Percentiles rank a stretch among this genome's conserved stretches.
Conservation (phyloP, 2,113 vertebrate species). For the Calidris pygmaea region DNA sequence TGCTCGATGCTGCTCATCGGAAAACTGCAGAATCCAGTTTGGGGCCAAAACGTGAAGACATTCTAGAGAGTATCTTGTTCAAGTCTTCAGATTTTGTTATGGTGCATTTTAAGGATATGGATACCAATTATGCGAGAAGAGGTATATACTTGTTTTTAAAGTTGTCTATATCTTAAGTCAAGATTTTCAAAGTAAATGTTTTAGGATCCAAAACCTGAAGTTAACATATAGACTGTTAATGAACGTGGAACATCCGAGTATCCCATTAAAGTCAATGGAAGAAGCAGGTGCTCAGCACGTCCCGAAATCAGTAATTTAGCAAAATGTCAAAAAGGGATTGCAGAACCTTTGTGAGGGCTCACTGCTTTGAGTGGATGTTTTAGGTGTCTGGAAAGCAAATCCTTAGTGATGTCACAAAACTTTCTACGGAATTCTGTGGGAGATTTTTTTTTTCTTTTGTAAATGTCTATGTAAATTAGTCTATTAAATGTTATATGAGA, state of each 20-base stretch:
- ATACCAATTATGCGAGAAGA: slow-evolving; percentile 95
- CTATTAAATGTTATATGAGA: background rate
- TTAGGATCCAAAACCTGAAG: background rate
- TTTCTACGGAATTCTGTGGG: background rate
- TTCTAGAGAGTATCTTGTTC: slow-evolving; percentile 96
- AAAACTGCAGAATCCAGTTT: slow-evolving; percentile 86
- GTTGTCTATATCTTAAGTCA: background rate
- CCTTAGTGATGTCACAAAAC: background rate
- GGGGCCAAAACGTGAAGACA: slow-evolving; percentile 93
- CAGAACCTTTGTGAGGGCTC: background rate
- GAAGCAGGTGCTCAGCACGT: background rate
- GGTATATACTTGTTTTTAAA: slow-evolving; percentile 79
- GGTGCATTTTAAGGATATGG: slow-evolving; percentile 97
- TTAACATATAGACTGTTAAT: background rate
- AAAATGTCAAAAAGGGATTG: background rate
- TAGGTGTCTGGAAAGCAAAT: background rate
- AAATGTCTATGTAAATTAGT: background rate
- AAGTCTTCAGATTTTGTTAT: slow-evolving; percentile 95
- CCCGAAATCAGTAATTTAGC: background rate
- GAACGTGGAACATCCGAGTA: background rate
- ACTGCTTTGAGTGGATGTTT: background rate
- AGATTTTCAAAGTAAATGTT: background rate
- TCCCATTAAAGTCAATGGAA: background rate
- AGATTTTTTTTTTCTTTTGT: background rate
- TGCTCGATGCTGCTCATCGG: slow-evolving; percentile 95